Percentiles rank a stretch among this genome's conserved stretches.
Conservation (phyloP, 2,113 vertebrate species). For the Hydrolagus affinis region DNA sequence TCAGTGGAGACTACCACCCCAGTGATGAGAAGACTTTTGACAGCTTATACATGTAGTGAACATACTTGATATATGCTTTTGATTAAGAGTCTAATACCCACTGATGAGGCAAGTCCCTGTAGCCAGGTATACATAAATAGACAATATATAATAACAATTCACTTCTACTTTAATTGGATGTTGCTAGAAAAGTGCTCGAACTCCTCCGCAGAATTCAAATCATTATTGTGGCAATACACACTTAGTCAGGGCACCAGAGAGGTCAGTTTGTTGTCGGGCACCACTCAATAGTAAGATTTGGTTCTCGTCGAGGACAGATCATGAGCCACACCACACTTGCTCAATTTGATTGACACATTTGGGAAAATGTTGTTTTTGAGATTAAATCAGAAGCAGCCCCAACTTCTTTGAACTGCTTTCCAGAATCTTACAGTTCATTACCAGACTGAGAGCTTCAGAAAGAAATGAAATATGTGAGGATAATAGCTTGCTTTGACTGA, state of each 20-base stretch:
- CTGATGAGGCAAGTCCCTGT: neutral
- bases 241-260: conserved; percentile 3
- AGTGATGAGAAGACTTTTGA: neutral
- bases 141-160: neutral
- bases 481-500: conserved; percentile 9
- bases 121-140: neutral
- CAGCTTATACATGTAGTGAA: neutral
- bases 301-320: conserved; percentile 1
- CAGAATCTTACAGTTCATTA: conserved; percentile 32
- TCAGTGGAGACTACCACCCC: neutral
- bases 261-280: conserved; percentile 28
- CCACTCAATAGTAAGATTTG: conserved; percentile 19
- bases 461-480: conserved; percentile 1
- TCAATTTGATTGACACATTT: conserved; percentile 24
- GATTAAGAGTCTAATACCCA: neutral
- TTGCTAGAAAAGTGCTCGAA: no score
- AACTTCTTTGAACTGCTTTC: conserved; percentile 29
- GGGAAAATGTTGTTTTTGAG: conserved; percentile 30
- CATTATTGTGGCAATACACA: conserved; percentile 14
- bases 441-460: neutral
- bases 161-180: neutral
- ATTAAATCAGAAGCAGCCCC: conserved; percentile 13
- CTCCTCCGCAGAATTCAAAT: neutral
- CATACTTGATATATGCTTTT: neutral
- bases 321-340: neutral